Evolutionary conservation across 92 coral and sea anemone species (phyloP).

Genomic region (Porites cylindrica): DNA sequence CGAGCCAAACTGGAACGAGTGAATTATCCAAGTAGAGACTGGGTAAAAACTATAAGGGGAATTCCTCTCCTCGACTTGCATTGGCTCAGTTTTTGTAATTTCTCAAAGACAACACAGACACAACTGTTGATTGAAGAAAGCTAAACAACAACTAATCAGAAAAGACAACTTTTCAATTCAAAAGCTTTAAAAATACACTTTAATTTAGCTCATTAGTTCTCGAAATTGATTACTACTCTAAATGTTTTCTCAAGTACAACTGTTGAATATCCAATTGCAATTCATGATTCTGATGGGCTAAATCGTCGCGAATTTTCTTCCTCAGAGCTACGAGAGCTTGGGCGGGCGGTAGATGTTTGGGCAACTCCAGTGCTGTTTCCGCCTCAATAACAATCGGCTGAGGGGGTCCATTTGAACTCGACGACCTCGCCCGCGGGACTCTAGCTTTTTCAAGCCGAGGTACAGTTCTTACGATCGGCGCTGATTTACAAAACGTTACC

Average conservation of each 20-base stretch:
- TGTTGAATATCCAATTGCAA: conserved; percentile 88
- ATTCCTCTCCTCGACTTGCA: too few relatives aligned
- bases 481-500: conserved; percentile 55
- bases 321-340: conserved; percentile 83
- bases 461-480: conserved; percentile 51
- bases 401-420: conserved; percentile 21
- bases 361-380: conserved; percentile 68
- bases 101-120: too few relatives aligned
- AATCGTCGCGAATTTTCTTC: conserved; percentile 78
- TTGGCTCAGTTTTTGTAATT: too few relatives aligned
- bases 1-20: too few relatives aligned
- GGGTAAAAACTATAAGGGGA: too few relatives aligned
- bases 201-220: neutral
- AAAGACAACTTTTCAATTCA: too few relatives aligned
- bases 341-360: conserved; percentile 78
- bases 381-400: conserved; percentile 63
- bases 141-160: too few relatives aligned
- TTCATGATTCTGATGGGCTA: conserved; percentile 82
- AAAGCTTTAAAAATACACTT: neutral
- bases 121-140: too few relatives aligned
- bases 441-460: neutral
- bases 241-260: conserved; percentile 75
- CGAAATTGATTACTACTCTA: neutral
- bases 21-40: too few relatives aligned
- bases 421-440: conserved; percentile 53